Evolutionary conservation across 2,888 invertebrate species (phyloP).

Genomic region (Cyclophora albipunctata): DNA sequence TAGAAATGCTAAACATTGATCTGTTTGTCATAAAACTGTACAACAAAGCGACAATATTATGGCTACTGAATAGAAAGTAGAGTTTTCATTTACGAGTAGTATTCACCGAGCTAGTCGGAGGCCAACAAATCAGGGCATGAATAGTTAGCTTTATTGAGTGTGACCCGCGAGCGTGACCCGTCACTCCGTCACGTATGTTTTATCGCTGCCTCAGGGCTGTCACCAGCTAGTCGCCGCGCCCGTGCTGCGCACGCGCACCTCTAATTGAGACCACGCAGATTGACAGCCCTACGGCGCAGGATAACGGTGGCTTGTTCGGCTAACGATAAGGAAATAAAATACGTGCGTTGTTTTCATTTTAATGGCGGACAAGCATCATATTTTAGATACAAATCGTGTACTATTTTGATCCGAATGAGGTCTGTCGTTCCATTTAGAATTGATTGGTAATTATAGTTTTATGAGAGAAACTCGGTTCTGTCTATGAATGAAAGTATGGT

Average conservation of each 20-base stretch:
- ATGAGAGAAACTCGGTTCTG: too few relatives aligned
- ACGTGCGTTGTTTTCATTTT: constrained; percentile 20
- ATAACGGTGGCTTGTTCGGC: constrained; percentile 41
- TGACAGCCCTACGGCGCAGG: constrained; percentile 34
- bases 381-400: constrained; percentile 2
- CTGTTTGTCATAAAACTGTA: too few relatives aligned
- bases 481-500: too few relatives aligned
- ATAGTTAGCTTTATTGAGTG: constrained; percentile 11
- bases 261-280: constrained; percentile 41
- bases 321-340: constrained; percentile 23
- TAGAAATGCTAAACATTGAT: too few relatives aligned
- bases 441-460: too few relatives aligned
- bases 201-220: constrained; percentile 29
- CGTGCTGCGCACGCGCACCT: constrained; percentile 36
- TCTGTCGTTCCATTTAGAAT: too few relatives aligned
- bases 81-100: too few relatives aligned
- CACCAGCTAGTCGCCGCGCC: constrained; percentile 20
- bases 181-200: constrained; percentile 27
- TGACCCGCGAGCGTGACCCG: constrained; percentile 23
- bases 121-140: constrained; percentile 5
- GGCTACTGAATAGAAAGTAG: too few relatives aligned
- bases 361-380: constrained; percentile 18
- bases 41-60: too few relatives aligned
- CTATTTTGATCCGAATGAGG: too few relatives aligned
- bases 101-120: too few relatives aligned